These are phyloP conservation scores for Apus apus DNA, from an alignment of 2,113 vertebrate genomes.

Conservation along the genomic window DNA sequence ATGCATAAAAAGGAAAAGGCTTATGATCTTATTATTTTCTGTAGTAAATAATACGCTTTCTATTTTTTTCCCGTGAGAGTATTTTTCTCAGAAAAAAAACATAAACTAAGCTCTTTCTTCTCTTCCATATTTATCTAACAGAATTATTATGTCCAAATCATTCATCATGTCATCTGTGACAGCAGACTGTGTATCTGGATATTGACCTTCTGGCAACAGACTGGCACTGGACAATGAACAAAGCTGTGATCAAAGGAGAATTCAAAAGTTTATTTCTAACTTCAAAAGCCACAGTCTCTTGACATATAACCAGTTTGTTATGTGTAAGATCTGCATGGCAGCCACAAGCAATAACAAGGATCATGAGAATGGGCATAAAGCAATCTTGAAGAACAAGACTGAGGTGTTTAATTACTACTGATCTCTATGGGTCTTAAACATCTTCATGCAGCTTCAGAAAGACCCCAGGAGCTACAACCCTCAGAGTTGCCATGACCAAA, in stretches of 20 bases:
- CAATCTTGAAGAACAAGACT: neutral
- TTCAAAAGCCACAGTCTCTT: neutral
- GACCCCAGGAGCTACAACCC: neutral
- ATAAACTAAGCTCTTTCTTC: neutral
- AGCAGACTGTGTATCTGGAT: neutral
- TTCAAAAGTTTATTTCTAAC: neutral
- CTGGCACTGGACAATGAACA: neutral
- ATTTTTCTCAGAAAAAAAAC: neutral
- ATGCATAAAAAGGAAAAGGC: neutral
- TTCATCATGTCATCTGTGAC: neutral
- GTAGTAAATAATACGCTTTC: neutral
- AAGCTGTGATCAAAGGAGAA: neutral
- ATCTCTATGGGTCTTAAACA: neutral
- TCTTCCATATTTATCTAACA: neutral
- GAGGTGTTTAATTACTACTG: neutral
- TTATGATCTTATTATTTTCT: conserved; percentile 8
- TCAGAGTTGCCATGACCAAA: neutral
- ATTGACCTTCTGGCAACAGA: neutral
- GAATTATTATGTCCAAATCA: neutral
- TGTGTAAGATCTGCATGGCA: neutral
- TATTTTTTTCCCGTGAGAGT: neutral
- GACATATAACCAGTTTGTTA: neutral
- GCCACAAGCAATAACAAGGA: neutral
- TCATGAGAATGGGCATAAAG: neutral
- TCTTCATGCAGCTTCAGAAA: neutral